phyloP scores from a whole-genome alignment of 64 coral and sea anemone genomes.

The Montipora cactus region DNA sequence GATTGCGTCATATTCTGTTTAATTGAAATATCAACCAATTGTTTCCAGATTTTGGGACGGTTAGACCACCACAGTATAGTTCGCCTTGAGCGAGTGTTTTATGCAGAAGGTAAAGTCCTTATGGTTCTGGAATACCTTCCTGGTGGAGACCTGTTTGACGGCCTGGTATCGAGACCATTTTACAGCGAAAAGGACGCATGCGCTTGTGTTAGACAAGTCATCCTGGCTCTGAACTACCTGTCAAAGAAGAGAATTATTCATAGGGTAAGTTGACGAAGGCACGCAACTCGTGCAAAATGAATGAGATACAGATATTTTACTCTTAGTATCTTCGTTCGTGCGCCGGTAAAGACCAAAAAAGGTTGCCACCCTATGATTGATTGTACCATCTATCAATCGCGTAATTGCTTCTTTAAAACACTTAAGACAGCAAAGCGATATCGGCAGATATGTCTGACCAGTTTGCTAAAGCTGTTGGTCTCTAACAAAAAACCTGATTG shows the following conservation, averaged over 20 bases:
- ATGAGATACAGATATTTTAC: neutral
- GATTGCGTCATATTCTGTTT: neutral
- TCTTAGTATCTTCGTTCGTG: neutral
- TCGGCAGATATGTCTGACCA: too few species aligned
- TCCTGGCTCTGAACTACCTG: conserved; percentile 77
- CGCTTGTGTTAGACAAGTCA: conserved; percentile 75
- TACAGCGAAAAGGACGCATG: conserved; percentile 95
- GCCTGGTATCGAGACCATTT: conserved; percentile 78
- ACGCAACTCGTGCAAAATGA: neutral
- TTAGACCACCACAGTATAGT: conserved; percentile 87
- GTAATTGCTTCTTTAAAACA: too few species aligned
- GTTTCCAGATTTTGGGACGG: conserved; percentile 66
- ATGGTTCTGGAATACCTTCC: conserved; percentile 92
- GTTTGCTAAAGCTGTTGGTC: too few species aligned
- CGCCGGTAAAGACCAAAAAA: too few species aligned
- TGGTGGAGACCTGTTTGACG: conserved; percentile 95
- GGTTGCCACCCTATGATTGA: too few species aligned
- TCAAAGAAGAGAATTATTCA: conserved; percentile 75
- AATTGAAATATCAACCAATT: neutral
- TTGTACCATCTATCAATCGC: too few species aligned
- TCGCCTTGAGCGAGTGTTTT: conserved; percentile 80
- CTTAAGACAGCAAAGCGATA: too few species aligned
- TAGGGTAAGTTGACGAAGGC: conserved; percentile 61
- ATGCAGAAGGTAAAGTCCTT: conserved; percentile 56
- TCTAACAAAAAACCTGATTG: too few species aligned